Base-by-base conservation (phyloP, 2,797 vertebrate species). In the Tiaroga cobitis region DNA sequence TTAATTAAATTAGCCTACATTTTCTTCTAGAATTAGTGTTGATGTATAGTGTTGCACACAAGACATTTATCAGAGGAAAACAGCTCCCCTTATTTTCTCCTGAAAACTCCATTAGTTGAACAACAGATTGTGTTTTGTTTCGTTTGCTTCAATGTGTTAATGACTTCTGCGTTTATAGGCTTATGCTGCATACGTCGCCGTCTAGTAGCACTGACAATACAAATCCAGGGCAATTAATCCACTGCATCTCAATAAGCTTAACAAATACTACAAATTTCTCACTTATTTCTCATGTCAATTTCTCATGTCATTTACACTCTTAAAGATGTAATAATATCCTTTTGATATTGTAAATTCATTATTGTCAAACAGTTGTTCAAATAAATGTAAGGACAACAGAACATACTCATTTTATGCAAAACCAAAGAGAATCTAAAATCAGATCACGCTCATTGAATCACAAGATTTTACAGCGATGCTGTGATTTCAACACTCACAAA, bases 81-180 rank as follows among this genome's bases (percentile, higher is more conserved):
- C 21, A 51, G 61, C 61, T 76, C 41, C 10, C 16, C 8, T 51
- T 76, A 67, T 46, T 51, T 59, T 11, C 13, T 43, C 10, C 39
- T 65, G 56, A 83, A 73, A 75, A 49, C 81, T 83, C 51, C 51
- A 83, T 83, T 83, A 83, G 56, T 83, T 46, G 70, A 83, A 67
- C 61, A 83, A 76, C 82, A 83, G 82, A 76, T 76, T 76, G 72
- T 68, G 82, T 54, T 83, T 83, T 83, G 43, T 76, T 61, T 83
- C 24, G 70, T 81, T 81, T 81, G 43, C 49, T 83, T 75, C 70
- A 63, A 18, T 49, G 41, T 68, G 72, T n/a, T 84, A 84, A 84
- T 77, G 63, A 37, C 34, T 75, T 76, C 32, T 83, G 43, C 5
- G 8, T 83, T 75, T 39, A 26, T 49, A 75, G 61, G 41, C 81